Evolutionary conservation across 1,140 invertebrate species (phyloP).

Genomic region (Doryteuthis pealeii): DNA sequence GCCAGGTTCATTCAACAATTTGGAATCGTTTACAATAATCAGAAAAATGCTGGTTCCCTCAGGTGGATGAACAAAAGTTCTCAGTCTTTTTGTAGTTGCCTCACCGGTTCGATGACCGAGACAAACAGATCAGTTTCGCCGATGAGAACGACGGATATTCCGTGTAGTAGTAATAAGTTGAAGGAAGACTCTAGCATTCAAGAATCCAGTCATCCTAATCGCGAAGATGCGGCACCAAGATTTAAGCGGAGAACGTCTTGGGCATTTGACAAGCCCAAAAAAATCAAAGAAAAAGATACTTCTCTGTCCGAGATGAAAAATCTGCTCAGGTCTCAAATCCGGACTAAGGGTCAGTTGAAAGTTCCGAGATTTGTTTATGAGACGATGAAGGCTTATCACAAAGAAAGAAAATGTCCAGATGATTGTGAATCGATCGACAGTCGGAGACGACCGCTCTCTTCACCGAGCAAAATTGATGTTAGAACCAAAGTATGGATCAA

Average conservation of each 20-base stretch:
- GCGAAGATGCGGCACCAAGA: conserved; percentile 11
- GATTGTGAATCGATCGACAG: not conserved
- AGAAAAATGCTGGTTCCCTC: not conserved
- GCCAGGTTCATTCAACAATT: conserved; percentile 46
- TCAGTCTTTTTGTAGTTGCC: not conserved
- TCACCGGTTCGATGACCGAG: not conserved
- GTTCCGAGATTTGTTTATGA: conserved; percentile 58
- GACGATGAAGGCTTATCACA: conserved; percentile 55
- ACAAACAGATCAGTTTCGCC: not conserved
- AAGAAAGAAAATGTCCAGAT: conserved; percentile 16
- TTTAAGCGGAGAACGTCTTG: conserved; percentile 50
- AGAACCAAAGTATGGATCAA: conserved; percentile 50
- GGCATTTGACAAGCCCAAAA: conserved; percentile 57
- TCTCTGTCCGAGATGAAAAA: conserved; percentile 55
- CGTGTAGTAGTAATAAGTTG: not conserved
- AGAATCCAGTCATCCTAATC: conserved; percentile 2
- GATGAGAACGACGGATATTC: not conserved
- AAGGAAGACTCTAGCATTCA: conserved; percentile 28
- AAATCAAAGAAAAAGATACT: conserved; percentile 46
- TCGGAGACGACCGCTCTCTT: conserved; percentile 46
- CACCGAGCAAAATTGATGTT: conserved; percentile 56
- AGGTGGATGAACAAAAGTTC: not conserved
- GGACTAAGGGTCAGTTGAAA: conserved; percentile 44
- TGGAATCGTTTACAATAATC: not conserved
- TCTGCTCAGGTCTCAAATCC: conserved; percentile 56